phyloP scores from a whole-genome alignment of 1,140 invertebrate species.

The Cydia strobilella region DNA sequence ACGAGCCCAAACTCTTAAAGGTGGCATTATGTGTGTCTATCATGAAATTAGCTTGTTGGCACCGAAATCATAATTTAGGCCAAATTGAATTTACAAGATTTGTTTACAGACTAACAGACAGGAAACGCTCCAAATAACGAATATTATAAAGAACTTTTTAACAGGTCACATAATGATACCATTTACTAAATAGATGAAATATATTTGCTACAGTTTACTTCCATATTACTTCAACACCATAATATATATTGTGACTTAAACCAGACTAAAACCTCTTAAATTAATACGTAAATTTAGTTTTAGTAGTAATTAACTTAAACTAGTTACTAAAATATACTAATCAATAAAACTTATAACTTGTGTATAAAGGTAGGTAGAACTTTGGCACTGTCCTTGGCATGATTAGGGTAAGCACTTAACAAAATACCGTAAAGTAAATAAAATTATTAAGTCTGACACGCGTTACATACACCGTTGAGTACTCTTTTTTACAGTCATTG shows the following conservation, averaged over 20 bases:
- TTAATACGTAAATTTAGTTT: not conserved
- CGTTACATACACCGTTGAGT: not conserved
- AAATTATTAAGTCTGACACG: not conserved
- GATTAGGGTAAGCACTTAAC: constrained; percentile 5
- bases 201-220: constrained; percentile 16
- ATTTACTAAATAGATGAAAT: not conserved
- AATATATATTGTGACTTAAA: not conserved
- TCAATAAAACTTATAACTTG: constrained; percentile 36
- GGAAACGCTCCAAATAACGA: too few species aligned
- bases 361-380: constrained; percentile 32
- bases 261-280: not conserved
- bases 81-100: too few species aligned
- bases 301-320: constrained; percentile 33
- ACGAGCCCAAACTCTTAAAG: too few species aligned
- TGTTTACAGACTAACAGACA: too few species aligned
- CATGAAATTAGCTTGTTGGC: too few species aligned
- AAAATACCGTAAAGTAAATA: not conserved
- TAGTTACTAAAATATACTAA: constrained; percentile 36
- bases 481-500: not conserved
- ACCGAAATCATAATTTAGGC: too few species aligned
- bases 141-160: too few species aligned
- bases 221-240: constrained; percentile 11
- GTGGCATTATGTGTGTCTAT: too few species aligned
- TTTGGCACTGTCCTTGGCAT: constrained; percentile 37
- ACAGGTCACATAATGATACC: too few species aligned